Evolutionary conservation across 2,113 vertebrate species (phyloP).

Genomic region (Macroglossus sobrinus): DNA sequence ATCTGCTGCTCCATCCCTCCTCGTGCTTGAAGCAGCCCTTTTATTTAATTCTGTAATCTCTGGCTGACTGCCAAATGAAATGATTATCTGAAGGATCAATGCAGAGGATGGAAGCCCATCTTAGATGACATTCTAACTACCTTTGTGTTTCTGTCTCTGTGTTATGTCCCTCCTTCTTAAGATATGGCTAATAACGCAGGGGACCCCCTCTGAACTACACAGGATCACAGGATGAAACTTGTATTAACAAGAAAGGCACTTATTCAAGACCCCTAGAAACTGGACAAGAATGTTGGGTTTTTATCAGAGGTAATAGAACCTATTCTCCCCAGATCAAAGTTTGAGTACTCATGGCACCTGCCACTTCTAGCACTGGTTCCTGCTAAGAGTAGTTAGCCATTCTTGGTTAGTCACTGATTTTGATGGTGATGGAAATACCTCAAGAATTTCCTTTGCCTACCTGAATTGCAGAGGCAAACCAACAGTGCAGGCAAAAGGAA

Average conservation of each 20-base stretch:
- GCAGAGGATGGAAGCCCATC: background rate
- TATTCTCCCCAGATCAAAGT: background rate
- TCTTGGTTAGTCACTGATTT: background rate
- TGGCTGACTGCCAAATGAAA: background rate
- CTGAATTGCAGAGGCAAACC: background rate
- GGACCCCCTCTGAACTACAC: background rate
- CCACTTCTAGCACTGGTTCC: background rate
- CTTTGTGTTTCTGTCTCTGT: background rate
- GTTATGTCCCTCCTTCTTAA: background rate
- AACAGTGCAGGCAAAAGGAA: background rate
- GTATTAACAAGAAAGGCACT: background rate
- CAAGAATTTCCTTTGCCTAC: background rate
- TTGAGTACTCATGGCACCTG: background rate
- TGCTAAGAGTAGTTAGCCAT: background rate
- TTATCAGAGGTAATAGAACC: background rate
- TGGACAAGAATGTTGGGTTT: background rate
- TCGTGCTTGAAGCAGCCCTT: background rate
- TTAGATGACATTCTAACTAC: background rate
- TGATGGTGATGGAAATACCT: background rate
- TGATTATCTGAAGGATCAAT: background rate
- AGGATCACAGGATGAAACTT: background rate
- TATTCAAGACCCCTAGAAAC: background rate
- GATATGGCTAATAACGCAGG: background rate
- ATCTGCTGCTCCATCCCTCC: background rate
- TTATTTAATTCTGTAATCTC: background rate